Evolutionary conservation across 2,113 vertebrate genomes (phyloP), one percentile per base, ranked within the genome.

Genomic region (Tragelaphus imberbis): DNA sequence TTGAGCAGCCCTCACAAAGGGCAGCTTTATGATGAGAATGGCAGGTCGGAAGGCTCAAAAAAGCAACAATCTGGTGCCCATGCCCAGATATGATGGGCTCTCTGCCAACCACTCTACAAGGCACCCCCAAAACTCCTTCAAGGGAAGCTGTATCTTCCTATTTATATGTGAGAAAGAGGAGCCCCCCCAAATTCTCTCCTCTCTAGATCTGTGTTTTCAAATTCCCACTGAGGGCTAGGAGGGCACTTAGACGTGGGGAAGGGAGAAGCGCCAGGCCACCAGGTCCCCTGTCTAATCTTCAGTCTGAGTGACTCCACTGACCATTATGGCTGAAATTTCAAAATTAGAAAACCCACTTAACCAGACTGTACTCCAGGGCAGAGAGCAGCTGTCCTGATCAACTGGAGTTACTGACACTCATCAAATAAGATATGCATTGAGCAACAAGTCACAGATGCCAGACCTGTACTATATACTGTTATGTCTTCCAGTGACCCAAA

Each of bases 221-320:
- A n/a, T 2, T 6, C 51, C 36, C 82, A 36, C 80, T 1, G 5
- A 86, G 63, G 40, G 33, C 47, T 53, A 7, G 58, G 13, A 12
- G 36, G 36, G 44, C 6, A 1, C 16, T 21, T 2, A 15, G 14
- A 2, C 2, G 1, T 6, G 47, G 19, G 10, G 25, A 2, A 40
- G 47, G 44, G 25, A 17, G 2, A 36, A 44, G 59, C 15, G 23
- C 13, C 55, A 14, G 17, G 44, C 30, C 47, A 51, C 47, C 6
- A 63, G 44, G 21, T 36, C 28, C 23, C 14, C 36, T 15, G 2
- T 16, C 58, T n/a, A 7, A 11, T 33, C 27, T 65, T 84, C 36
- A 47, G 25, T n/a, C 86, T 79, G 56, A 77, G 13, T 2, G 5
- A 33, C 8, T 87, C 47, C 19, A 23, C 27, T 44, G 80, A 51